Evolutionary conservation across 1,140 invertebrate genomes (phyloP).

Genomic region (Leptinotarsa defecta): DNA sequence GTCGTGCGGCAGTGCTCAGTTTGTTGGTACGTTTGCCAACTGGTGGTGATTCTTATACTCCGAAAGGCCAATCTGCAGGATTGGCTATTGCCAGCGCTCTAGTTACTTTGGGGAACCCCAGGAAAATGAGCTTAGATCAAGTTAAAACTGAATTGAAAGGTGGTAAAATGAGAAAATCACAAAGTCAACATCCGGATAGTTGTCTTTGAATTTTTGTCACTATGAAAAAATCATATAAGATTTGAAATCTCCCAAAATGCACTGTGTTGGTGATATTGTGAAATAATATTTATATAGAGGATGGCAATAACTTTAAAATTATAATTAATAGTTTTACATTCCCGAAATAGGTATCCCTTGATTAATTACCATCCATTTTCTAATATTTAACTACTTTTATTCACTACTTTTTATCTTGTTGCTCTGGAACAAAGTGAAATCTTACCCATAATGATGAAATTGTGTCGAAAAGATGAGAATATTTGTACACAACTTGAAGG

Average conservation of each 20-base stretch:
- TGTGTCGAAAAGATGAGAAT: too few relatives aligned
- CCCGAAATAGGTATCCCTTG: not conserved
- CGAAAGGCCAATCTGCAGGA: constrained; percentile 81
- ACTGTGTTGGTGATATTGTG: not conserved
- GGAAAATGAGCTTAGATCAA: constrained; percentile 70
- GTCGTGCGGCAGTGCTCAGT: constrained; percentile 90
- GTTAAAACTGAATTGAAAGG: constrained; percentile 69
- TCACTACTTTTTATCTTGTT: too few relatives aligned
- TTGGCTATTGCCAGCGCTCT: constrained; percentile 84
- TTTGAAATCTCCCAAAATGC: not conserved
- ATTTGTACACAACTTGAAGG: too few relatives aligned
- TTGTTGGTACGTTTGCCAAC: constrained; percentile 87
- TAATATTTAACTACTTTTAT: too few relatives aligned
- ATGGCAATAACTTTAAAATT: not conserved
- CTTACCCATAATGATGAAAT: too few relatives aligned
- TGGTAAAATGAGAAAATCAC: constrained; percentile 65
- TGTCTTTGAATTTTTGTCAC: constrained; percentile 37
- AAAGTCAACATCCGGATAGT: constrained; percentile 73
- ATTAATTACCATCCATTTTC: too few relatives aligned
- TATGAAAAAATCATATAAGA: not conserved
- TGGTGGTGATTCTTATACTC: constrained; percentile 72
- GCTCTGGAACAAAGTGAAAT: too few relatives aligned
- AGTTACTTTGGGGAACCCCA: constrained; percentile 80
- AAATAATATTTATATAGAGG: not conserved
- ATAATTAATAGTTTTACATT: not conserved